Base-by-base conservation (phyloP, 2,888 invertebrate genomes). In the Epirrhoe alternata region DNA sequence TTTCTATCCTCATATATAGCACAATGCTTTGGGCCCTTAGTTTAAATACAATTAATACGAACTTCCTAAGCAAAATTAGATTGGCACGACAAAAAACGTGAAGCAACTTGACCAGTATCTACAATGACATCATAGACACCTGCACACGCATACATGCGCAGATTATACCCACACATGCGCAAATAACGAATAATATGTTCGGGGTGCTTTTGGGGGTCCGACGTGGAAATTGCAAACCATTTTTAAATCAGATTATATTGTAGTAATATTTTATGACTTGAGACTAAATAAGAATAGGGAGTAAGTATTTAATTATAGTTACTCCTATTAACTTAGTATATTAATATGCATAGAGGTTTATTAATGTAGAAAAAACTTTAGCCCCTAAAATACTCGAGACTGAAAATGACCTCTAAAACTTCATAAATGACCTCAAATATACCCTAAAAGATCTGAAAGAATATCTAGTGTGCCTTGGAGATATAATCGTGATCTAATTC, bases 51-150 rank as follows among this genome's bases (percentile, higher is more conserved):
- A 10, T 38, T 38, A 64, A 55, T 68, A 71, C 42, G 16, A 54
- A 61, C 66, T 61, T 63, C 62, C 65, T 52, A 38, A 70, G 49
- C 54, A 57, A 68, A 68, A 72, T 57, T 58, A 59, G 66, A 68
- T 62, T 64, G 63, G 71, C 71, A 72, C 49, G 61, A 72, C 74
- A 74, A 70, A 72, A 74, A 74, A 71, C 59, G 51, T 68, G 68
- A 66, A 73, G 71, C 63, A 63, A 71, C 73, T 72, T 74, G 84
- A 86, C 88, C 82, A 81, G 89, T 89, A 68, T 80, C 85, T 68
- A 80, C 54, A 56, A 85, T 89, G 90, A 89, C 86, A 85, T 90
- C 89, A 90, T 75, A 80, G 79, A 79, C 86, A 86, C 86, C 85
- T 85, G 85, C 83, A 73, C 64, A 77, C 74, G 63, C 78, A 76